Base-by-base conservation (phyloP, 2,888 invertebrate species). In the Stomorhina lunata region DNA sequence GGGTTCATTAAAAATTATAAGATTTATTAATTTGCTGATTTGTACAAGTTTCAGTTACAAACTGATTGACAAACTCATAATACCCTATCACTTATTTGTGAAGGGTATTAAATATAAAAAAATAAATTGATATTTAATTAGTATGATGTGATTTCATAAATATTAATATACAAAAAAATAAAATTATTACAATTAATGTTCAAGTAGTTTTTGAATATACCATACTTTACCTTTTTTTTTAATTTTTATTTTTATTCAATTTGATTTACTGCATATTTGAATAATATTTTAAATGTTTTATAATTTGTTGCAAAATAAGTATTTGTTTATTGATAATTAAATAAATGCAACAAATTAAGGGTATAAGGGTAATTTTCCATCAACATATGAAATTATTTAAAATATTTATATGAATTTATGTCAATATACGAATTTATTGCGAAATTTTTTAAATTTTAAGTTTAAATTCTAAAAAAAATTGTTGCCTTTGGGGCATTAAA, bases 111-210 rank as follows among this genome's bases (percentile, higher is more conserved):
- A n/a, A n/a, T n/a, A n/a, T n/a, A n/a, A n/a, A 32, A 45, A 55
- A 48, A 66, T 53, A 43, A 63, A 25, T 71, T 63, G 34, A 63
- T 71, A 71, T 71, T 55, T 78, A 71, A 78, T 78, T 78, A 55
- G 55, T 78, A 55, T 63, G 29, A 55, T 78, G 50, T 63, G 69
- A 71, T 77, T 77, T 77, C 32, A 53, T 69, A 48, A 40, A 57
- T 76, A 48, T 66, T 48, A 29, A 59, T 25, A 59, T 17, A 40
- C 12, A 61, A 6, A 32, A 63, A 45, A 22, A 5, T 2, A 0
- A 34, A 37, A 48, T 59, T 7, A 22, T 32, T 37, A 57, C 17
- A 43, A 40, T 37, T 6, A 34, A 12, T 17, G 12, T 37, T 29
- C n/a, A 4, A 22, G n/a, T 20, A 50, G 25, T 32, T 48, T 61